Conservation (phyloP, 1,140 invertebrate species). For the Cherax destructor region DNA sequence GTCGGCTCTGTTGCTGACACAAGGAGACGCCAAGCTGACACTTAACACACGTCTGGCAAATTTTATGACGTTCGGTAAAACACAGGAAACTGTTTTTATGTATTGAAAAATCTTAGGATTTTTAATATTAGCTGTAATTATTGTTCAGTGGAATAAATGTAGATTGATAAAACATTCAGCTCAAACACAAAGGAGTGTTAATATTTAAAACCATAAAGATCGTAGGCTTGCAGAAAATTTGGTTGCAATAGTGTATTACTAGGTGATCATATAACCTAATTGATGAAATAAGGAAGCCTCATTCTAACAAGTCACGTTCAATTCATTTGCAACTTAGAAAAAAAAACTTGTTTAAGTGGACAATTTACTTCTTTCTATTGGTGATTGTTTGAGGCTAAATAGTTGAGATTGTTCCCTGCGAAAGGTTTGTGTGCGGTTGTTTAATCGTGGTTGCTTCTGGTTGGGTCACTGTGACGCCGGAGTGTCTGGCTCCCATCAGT, state of each 20-base stretch:
- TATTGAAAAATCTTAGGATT: too few relatives aligned
- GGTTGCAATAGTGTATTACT: too few relatives aligned
- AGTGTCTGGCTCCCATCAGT: neutral
- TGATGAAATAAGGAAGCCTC: too few relatives aligned
- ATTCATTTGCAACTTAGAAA: slow-evolving; percentile 12
- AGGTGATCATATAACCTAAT: too few relatives aligned
- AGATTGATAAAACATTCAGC: too few relatives aligned
- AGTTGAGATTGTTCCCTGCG: slow-evolving; percentile 7
- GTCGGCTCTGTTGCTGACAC: neutral
- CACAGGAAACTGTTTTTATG: neutral
- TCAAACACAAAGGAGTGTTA: too few relatives aligned
- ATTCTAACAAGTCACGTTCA: slow-evolving; percentile 1
- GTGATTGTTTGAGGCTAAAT: slow-evolving; percentile 27
- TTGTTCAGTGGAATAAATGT: too few relatives aligned
- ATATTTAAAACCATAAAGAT: too few relatives aligned
- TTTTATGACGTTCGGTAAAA: neutral
- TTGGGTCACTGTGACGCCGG: neutral
- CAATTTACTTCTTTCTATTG: slow-evolving; percentile 6
- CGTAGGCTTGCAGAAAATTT: too few relatives aligned
- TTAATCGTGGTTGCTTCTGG: neutral
- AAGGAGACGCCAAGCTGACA: neutral
- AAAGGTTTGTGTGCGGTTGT: slow-evolving; percentile 13
- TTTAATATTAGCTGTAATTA: too few relatives aligned
- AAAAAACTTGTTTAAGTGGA: slow-evolving; percentile 22
- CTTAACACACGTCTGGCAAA: neutral